These are phyloP conservation scores for Drosophila sproati DNA, from an alignment of 1,140 invertebrate genomes.

Conservation along the genomic window DNA sequence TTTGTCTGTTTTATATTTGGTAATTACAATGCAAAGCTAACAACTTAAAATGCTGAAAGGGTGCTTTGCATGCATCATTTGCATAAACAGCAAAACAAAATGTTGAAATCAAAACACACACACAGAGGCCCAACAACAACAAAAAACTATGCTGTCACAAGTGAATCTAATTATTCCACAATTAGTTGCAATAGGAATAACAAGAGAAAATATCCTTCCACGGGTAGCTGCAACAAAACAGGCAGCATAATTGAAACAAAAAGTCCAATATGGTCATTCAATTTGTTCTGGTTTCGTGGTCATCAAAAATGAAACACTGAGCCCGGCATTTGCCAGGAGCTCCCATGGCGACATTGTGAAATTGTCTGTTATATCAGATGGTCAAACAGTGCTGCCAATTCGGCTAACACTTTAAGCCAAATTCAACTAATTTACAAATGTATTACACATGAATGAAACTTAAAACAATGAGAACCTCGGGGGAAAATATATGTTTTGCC, in stretches of 20 bases:
- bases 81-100: conserved; percentile 54
- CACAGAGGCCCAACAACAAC: background rate
- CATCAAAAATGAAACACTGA: conserved; percentile 16
- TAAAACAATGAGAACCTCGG: background rate
- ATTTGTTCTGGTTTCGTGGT: conserved; percentile 4
- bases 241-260: background rate
- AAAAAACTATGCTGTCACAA: conserved; percentile 12
- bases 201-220: background rate
- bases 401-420: background rate
- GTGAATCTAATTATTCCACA: conserved; percentile 34
- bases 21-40: conserved; percentile 33
- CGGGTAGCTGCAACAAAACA: background rate
- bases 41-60: conserved; percentile 10
- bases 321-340: background rate
- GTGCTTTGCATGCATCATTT: conserved; percentile 43
- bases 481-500: background rate
- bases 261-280: conserved; percentile 20
- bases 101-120: conserved; percentile 38
- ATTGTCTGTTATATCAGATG: conserved; percentile 22
- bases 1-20: conserved; percentile 28
- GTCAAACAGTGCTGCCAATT: conserved; percentile 10
- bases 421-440: background rate
- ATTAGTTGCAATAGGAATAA: conserved; percentile 12
- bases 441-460: too few relatives aligned
- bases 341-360: conserved; percentile 35